These are phyloP conservation scores for Sepiola atlantica DNA, from an alignment of 2,888 invertebrate genomes.

Conservation along the genomic window DNA sequence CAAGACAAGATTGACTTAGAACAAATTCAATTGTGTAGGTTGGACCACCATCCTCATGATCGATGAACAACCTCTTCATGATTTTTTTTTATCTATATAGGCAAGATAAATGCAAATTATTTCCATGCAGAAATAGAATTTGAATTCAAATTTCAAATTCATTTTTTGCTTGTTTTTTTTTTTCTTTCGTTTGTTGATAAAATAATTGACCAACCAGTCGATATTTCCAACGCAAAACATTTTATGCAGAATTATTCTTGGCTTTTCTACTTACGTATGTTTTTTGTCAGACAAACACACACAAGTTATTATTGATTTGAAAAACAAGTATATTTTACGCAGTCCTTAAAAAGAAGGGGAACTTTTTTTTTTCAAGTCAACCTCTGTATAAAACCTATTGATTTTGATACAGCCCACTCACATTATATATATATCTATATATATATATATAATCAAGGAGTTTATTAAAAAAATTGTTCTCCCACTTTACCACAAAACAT, in stretches of 20 bases:
- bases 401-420: not conserved
- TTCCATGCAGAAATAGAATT: not conserved
- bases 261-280: not conserved
- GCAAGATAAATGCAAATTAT: too few relatives aligned
- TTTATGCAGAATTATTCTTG: not conserved
- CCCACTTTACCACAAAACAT: not conserved
- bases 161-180: not conserved
- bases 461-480: not conserved
- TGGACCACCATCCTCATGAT: too few relatives aligned
- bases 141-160: not conserved
- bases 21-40: too few relatives aligned
- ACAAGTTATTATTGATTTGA: constrained; percentile 8
- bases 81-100: too few relatives aligned
- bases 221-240: not conserved
- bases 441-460: not conserved
- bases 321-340: not conserved
- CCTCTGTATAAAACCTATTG: not conserved
- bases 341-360: not conserved
- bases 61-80: too few relatives aligned
- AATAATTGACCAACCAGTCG: not conserved
- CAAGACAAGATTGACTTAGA: too few relatives aligned
- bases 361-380: not conserved
- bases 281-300: not conserved
- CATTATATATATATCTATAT: too few relatives aligned
- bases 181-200: not conserved